Percentiles rank a stretch among this genome's conserved stretches.
These are phyloP conservation scores for Nomada fabriciana DNA, from an alignment of 2,888 invertebrate genomes.

Conservation along the genomic window DNA sequence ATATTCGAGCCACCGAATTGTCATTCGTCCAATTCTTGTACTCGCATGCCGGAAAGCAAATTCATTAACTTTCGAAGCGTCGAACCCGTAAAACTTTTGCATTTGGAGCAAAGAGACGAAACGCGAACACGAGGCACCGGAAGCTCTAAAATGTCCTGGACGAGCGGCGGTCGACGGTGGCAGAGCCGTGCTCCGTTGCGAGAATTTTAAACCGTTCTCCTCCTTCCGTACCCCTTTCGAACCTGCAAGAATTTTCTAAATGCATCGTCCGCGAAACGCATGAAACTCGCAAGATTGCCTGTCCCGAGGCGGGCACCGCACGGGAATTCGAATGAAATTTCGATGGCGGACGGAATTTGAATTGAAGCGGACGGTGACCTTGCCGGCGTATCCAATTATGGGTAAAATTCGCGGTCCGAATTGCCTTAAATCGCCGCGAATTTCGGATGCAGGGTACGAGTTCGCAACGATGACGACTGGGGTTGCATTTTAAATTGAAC, in stretches of 20 bases:
- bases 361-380: slow-evolving; percentile 36
- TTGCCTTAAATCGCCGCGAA: slow-evolving; percentile 27
- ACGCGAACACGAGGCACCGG: slow-evolving; percentile 79
- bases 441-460: slow-evolving; percentile 32
- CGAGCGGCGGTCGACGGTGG: slow-evolving; percentile 37
- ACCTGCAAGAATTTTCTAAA: slow-evolving; percentile 31
- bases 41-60: background rate
- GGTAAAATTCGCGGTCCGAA: slow-evolving; percentile 36
- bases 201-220: slow-evolving; percentile 80
- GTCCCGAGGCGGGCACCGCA: slow-evolving; percentile 19
- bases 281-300: slow-evolving; percentile 46
- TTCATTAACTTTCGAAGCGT: background rate
- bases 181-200: slow-evolving; percentile 69
- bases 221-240: slow-evolving; percentile 30
- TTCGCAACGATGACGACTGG: background rate
- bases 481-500: slow-evolving; percentile 26
- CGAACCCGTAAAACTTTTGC: slow-evolving; percentile 29
- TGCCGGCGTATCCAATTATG: slow-evolving; percentile 24
- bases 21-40: no score
- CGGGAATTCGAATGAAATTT: slow-evolving; percentile 68
- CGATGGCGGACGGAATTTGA: slow-evolving; percentile 59
- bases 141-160: slow-evolving; percentile 77
- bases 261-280: slow-evolving; percentile 32
- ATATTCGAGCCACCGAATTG: no score
- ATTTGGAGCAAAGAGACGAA: slow-evolving; percentile 55